These are phyloP conservation scores for Laothoe populi DNA, from an alignment of 2,888 invertebrate species.

Conservation along the genomic window DNA sequence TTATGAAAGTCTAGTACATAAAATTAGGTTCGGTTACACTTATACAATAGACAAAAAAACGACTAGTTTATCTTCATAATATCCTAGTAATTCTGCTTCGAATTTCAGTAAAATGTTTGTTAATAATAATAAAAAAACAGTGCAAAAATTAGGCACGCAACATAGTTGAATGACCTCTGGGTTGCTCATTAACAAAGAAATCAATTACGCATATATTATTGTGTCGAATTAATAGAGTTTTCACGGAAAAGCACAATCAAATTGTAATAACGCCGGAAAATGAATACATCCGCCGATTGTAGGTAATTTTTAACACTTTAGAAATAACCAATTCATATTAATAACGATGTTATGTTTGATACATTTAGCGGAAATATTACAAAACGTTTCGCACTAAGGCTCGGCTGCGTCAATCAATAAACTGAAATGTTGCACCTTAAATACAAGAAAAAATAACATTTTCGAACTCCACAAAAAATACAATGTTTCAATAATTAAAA, in stretches of 20 bases:
- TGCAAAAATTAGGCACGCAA: not conserved
- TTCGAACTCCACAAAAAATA: too few relatives aligned
- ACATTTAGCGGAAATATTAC: too few relatives aligned
- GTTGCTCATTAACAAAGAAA: not conserved
- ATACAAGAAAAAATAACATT: too few relatives aligned
- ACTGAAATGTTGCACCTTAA: too few relatives aligned
- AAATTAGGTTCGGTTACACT: too few relatives aligned
- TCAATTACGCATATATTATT: not conserved
- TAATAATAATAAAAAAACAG: not conserved
- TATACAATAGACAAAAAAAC: too few relatives aligned
- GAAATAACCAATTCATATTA: not conserved
- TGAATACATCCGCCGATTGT: not conserved
- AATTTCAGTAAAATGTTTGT: not conserved
- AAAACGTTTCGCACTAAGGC: too few relatives aligned
- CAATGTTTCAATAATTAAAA: too few relatives aligned
- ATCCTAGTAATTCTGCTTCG: not conserved
- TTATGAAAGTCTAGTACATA: not conserved
- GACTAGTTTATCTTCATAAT: not conserved
- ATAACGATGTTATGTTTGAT: not conserved
- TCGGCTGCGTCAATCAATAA: too few relatives aligned
- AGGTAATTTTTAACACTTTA: slow-evolving; percentile 17
- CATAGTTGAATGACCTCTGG: not conserved
- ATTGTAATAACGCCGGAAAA: slow-evolving; percentile 30
- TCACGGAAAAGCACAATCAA: slow-evolving; percentile 28
- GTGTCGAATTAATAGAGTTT: slow-evolving; percentile 1